Conservation (phyloP, 2,888 invertebrate genomes). For the Nomada ruficornis region DNA sequence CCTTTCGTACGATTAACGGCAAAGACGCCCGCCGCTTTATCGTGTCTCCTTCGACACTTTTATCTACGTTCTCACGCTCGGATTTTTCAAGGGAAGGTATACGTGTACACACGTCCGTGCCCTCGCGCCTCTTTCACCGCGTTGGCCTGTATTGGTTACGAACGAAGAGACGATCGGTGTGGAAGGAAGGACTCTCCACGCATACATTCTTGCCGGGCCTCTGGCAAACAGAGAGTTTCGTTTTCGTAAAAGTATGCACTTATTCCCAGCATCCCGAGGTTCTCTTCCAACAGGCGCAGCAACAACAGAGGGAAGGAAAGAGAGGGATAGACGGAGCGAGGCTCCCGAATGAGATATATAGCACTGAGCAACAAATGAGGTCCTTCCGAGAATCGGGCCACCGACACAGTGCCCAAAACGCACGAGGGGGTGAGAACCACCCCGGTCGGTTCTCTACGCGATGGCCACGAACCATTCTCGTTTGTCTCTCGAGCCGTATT, state of each 20-base stretch:
- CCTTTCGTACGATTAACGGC: constrained; percentile 42
- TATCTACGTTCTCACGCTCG: constrained; percentile 70
- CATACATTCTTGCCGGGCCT: constrained; percentile 25
- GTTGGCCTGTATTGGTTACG: constrained; percentile 36
- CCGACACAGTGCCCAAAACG: constrained; percentile 81
- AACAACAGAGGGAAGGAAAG: constrained; percentile 16
- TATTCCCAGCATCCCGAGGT: constrained; percentile 69
- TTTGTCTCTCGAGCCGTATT: constrained; percentile 37
- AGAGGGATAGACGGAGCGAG: constrained; percentile 35
- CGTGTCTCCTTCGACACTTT: constrained; percentile 60
- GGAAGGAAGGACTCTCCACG: constrained; percentile 31
- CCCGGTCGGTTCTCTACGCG: constrained; percentile 72
- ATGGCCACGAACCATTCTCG: constrained; percentile 67
- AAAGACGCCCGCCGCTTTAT: constrained; percentile 65
- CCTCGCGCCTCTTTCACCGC: constrained; percentile 47
- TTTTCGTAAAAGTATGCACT: constrained; percentile 74
- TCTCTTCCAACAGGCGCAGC: constrained; percentile 61
- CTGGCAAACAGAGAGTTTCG: constrained; percentile 54
- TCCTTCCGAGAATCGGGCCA: constrained; percentile 84
- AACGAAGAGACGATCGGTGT: constrained; percentile 42
- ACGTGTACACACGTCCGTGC: constrained; percentile 29
- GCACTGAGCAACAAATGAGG: constrained; percentile 84
- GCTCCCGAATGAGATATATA: constrained; percentile 82
- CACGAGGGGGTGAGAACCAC: constrained; percentile 82
- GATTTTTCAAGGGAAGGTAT: constrained; percentile 54